These are phyloP conservation scores for Ganaspis sp. DNA, from an alignment of 1,140 invertebrate species.

Conservation along the genomic window DNA sequence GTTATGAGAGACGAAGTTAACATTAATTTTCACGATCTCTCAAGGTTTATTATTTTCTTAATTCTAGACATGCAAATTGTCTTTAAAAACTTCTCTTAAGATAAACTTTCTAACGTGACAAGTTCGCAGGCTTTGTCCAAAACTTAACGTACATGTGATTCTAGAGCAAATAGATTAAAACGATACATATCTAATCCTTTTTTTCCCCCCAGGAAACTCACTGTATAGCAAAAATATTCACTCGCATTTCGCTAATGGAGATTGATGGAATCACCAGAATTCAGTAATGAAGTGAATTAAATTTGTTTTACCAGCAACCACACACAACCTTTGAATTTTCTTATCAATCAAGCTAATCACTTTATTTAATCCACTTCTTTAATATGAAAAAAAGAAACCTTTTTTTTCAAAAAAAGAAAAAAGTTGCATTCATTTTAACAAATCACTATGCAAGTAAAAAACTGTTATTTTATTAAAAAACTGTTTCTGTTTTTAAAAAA, in stretches of 20 bases:
- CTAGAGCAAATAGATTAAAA: background rate
- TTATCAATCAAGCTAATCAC: background rate
- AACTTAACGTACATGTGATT: background rate
- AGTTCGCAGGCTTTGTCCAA: background rate
- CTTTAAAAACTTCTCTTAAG: background rate
- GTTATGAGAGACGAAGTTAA: background rate
- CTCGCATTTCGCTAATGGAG: background rate
- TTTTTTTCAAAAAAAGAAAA: background rate
- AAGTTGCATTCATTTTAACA: background rate
- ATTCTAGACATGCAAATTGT: constrained; percentile 13
- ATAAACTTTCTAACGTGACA: background rate
- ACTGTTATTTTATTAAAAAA: no score
- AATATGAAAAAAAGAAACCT: background rate
- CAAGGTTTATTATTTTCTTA: background rate
- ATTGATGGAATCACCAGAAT: background rate
- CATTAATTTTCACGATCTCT: background rate
- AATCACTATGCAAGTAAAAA: no score
- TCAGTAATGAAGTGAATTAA: background rate
- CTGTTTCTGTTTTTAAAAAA: no score
- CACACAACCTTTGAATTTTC: background rate
- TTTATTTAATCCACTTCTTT: background rate
- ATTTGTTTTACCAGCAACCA: background rate
- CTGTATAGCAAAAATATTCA: constrained; percentile 5
- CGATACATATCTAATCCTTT: background rate
- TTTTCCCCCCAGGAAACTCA: background rate